Base-by-base conservation (phyloP, 1,140 invertebrate species). In the Drosophila cardini region DNA sequence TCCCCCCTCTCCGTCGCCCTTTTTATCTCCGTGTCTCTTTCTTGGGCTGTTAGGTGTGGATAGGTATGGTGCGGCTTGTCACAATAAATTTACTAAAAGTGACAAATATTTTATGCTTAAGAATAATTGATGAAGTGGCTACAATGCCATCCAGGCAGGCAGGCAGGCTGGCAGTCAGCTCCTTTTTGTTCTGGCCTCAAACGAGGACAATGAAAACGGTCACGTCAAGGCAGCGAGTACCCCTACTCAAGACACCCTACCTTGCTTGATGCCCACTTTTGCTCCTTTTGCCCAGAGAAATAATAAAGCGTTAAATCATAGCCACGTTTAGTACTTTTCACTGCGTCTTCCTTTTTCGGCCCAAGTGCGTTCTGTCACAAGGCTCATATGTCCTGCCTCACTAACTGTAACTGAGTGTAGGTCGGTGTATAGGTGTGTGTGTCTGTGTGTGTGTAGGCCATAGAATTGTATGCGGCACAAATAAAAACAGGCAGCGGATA, bases 91-190 rank as follows among this genome's bases (percentile, higher is more conserved):
- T 82, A 90, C 70, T 86, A 90, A 90, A 90, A 90, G 86, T 90
- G 86, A 90, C 86, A 90, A 90, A 90, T 90, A 90, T 90, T 90
- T 90, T 90, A 90, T 90, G 82, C 86, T 90, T 90, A 90, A 90
- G 86, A 87, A 90, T 90, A 90, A 90, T 90, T 90, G 86, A 90
- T 90, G 86, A 90, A 85, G 86, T 85, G 82, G 82, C 82, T 86
- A 81, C 81, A 86, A 81, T 81, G 78, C 58, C 72, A 64, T 43
- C 76, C 53, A 40, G 21, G 52, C 21, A 21, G 5, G 11, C 11
- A 45, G 40, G 21, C 38, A 4, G 13, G 43, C n/a, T n/a, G n/a
- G n/a, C n/a, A n/a, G 15, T 30, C 38, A 32, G 34, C 32, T 42
- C 16, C 52, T 38, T 56, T 57, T 67, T 38, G 63, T 42, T 42